phyloP scores from a whole-genome alignment of 1,140 invertebrate species.

The Ips nitidus region DNA sequence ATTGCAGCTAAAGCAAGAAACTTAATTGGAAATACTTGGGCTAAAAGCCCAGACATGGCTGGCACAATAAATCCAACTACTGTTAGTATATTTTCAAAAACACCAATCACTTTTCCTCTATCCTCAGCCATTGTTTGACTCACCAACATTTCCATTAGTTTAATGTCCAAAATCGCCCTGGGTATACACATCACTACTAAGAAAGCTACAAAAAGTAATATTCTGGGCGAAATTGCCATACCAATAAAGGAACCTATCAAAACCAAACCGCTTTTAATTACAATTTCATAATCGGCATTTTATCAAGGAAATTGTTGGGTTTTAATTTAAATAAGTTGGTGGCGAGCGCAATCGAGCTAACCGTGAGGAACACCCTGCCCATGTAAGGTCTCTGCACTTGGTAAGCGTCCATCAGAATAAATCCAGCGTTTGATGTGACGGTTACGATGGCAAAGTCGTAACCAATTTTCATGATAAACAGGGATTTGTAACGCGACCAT shows the following conservation, averaged over 20 bases:
- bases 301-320: slow-evolving; percentile 28
- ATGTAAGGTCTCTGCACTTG: slow-evolving; percentile 18
- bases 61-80: slow-evolving; percentile 31
- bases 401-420: slow-evolving; percentile 26
- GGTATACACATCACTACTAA: slow-evolving; percentile 23
- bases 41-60: slow-evolving; percentile 30
- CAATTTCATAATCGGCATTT: slow-evolving; percentile 21
- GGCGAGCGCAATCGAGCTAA: slow-evolving; percentile 17
- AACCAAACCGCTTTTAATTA: slow-evolving; percentile 25
- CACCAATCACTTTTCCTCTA: slow-evolving; percentile 36
- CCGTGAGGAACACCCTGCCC: slow-evolving; percentile 23
- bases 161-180: slow-evolving; percentile 27
- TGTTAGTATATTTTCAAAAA: slow-evolving; percentile 30
- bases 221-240: slow-evolving; percentile 23
- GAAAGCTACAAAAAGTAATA: slow-evolving; percentile 21
- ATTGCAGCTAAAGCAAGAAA: slow-evolving; percentile 14
- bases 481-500: slow-evolving; percentile 15
- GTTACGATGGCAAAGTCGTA: slow-evolving; percentile 10
- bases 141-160: slow-evolving; percentile 26
- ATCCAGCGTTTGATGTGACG: slow-evolving; percentile 16
- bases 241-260: slow-evolving; percentile 34
- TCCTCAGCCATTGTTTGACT: slow-evolving; percentile 24
- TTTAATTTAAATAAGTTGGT: slow-evolving; percentile 21
- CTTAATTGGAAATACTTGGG: slow-evolving; percentile 23
- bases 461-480: slow-evolving; percentile 20